Base-by-base conservation (phyloP, 2,797 vertebrate species). In the Borostomias antarcticus region DNA sequence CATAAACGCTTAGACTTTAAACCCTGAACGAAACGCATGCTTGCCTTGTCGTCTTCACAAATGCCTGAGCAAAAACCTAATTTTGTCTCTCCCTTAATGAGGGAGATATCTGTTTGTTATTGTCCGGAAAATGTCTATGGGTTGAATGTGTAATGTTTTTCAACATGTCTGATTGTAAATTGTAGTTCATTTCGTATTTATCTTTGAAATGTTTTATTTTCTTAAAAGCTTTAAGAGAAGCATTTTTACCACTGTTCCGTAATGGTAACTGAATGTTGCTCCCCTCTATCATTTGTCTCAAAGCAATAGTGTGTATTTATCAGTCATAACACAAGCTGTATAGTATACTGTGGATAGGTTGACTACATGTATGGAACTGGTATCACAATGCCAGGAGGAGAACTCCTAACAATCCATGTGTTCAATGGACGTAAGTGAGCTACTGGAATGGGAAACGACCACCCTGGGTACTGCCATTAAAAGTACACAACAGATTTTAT, bases 101-200 rank as follows among this genome's bases (percentile, higher is more conserved):
- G 59, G 45, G 75, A 73, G 74, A 83, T 45, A 70, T 64, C 67
- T 76, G 62, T 77, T 79, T 76, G 61, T 76, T 76, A 81, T 80
- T 81, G 73, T 78, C 66, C 77, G 76, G 63, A 73, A 78, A 52
- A 64, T 73, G 79, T 77, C 61, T 79, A 78, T 85, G 77, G 81
- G 71, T 79, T 85, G 82, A 91, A 89, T 89, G 85, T 88, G 86
- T 86, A 52, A 73, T 19, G 32, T 74, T 75, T 76, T 69, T 80
- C n/a, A 72, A 56, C 30, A 63, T 86, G 80, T 84, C 81, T 87
- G 85, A 91, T 89, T 94, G 92, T 93, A 92, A 89, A 92, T 90
- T 92, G 88, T 89, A 90, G 85, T 86, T 72, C 79, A 5, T 73
- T 82, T 86, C 82, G 78, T 93, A 93, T 93, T 93, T 93, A 93